Evolutionary conservation across 1,140 invertebrate species (phyloP).

Genomic region (Musca domestica): DNA sequence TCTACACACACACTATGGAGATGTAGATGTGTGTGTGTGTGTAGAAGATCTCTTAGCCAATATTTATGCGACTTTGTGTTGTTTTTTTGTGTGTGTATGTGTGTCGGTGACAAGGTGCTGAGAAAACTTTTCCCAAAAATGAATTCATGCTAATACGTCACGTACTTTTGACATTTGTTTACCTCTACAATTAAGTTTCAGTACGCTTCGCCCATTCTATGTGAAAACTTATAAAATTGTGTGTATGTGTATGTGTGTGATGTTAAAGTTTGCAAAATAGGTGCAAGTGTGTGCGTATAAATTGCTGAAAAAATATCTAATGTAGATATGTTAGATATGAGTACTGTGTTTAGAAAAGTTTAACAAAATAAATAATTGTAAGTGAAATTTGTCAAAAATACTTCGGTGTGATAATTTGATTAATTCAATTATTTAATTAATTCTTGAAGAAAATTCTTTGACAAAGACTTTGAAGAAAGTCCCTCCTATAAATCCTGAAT

Average conservation of each 20-base stretch:
- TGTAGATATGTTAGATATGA: too few relatives aligned
- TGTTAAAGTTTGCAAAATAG: neutral
- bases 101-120: neutral
- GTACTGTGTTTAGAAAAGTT: too few relatives aligned
- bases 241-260: neutral
- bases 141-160: constrained; percentile 9
- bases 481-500: too few relatives aligned
- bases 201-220: too few relatives aligned
- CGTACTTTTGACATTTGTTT: constrained; percentile 21
- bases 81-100: neutral
- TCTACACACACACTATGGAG: neutral
- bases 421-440: too few relatives aligned
- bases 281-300: neutral
- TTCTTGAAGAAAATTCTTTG: too few relatives aligned
- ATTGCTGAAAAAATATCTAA: neutral
- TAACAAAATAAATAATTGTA: too few relatives aligned
- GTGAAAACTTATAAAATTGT: neutral
- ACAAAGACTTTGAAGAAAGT: too few relatives aligned
- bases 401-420: too few relatives aligned
- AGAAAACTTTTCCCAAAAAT: neutral
- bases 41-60: too few relatives aligned
- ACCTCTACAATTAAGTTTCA: constrained; percentile 16
- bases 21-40: neutral
- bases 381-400: too few relatives aligned
- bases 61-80: too few relatives aligned